Conservation (phyloP, 2,888 invertebrate species). For the Schrankia costaestrigalis region DNA sequence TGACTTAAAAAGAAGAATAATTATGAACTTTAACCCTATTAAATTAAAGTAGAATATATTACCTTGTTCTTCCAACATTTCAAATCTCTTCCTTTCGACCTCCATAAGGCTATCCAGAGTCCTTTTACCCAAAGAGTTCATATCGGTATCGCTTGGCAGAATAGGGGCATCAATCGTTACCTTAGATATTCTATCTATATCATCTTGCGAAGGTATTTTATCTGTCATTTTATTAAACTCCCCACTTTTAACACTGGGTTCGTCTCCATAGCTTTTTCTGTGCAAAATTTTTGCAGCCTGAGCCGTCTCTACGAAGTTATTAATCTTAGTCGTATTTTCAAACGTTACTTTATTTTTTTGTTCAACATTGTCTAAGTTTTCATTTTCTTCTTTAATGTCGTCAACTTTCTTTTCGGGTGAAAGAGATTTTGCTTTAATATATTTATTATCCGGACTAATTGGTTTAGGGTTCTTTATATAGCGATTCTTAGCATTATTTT, state of each 20-base stretch:
- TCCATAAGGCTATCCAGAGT: constrained; percentile 93
- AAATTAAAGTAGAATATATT: constrained; percentile 19
- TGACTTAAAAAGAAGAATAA: background rate
- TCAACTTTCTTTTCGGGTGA: constrained; percentile 64
- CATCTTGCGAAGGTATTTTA: constrained; percentile 88
- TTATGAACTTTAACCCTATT: background rate
- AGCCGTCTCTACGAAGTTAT: constrained; percentile 11
- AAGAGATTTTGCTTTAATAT: constrained; percentile 64
- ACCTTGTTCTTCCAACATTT: constrained; percentile 95
- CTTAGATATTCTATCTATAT: constrained; percentile 92
- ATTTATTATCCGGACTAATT: constrained; percentile 60
- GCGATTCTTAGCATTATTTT: constrained; percentile 48
- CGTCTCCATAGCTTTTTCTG: constrained; percentile 74
- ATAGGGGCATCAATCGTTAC: constrained; percentile 92
- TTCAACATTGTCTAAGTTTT: constrained; percentile 21
- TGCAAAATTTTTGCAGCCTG: constrained; percentile 45
- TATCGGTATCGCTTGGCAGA: constrained; percentile 84
- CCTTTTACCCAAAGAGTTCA: constrained; percentile 85
- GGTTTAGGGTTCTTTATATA: constrained; percentile 69
- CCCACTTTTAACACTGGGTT: constrained; percentile 51
- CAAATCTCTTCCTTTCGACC: constrained; percentile 92
- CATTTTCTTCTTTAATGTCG: constrained; percentile 53
- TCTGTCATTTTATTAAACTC: constrained; percentile 61
- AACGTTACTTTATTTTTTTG: constrained; percentile 25
- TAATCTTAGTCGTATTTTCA: constrained; percentile 18